Evolutionary conservation across 2,113 vertebrate species (phyloP), one percentile per base, ranked within the genome.

Genomic region (Rynchops niger): DNA sequence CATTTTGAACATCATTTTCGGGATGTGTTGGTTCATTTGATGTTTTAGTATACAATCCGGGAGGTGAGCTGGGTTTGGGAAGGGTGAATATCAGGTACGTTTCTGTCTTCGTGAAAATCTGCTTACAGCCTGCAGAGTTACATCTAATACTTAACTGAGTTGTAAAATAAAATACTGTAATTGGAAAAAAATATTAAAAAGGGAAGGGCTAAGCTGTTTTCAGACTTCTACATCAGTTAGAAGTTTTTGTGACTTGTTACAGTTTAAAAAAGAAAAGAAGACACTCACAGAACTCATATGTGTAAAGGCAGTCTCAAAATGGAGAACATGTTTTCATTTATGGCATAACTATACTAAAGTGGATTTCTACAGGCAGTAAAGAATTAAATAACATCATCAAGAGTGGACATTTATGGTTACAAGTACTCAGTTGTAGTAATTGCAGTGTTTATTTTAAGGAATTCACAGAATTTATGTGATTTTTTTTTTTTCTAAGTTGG

Each of bases 221-320:
- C 7, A 3, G 32, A 56, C 3, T 26, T 9, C 29, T 47, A 3
- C 5, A 74, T 20, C 66, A 84, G 27, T 36, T 11, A 42, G 50
- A 62, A 90, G 13, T 15, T 90, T 69, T n/a, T 70, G 10, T 66
- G 34, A 42, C 9, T 15, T 82, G 2, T 49, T 85, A 21, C 0
- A 2, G 11, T 82, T 42, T 0, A 23, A 8, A 7, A 25, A 15
- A 5, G 5, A 47, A 49, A 22, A 7, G 21, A 15, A 5, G 5
- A 47, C 22, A 22, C 22, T 49, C 4, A 22, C 22, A 1, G 2
- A 23, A 49, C 18, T 56, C 6, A 17, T 19, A 14, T 23, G 12
- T 23, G 3, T 78, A 50, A 62, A 66, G 6, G 3, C 47, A 36
- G 18, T 73, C 23, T 86, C 5, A 45, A 69, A 83, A 72, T n/a